Percentiles rank a stretch among this genome's conserved stretches.
These are phyloP conservation scores for Montipora capitata DNA, from an alignment of 92 coral and sea anemone genomes.

Conservation along the genomic window DNA sequence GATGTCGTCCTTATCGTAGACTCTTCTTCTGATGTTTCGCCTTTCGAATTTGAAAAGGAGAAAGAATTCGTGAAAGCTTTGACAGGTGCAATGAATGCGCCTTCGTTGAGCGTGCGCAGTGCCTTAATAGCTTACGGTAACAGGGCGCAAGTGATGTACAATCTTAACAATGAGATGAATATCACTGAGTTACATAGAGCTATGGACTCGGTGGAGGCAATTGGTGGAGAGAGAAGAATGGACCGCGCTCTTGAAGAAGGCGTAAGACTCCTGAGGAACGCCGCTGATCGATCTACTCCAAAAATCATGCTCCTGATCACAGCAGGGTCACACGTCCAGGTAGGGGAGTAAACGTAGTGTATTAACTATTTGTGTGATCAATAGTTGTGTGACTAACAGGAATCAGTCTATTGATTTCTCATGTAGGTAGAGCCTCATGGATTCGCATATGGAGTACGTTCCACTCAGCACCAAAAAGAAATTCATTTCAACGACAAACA, in stretches of 20 bases:
- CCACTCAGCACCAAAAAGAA: too few relatives aligned
- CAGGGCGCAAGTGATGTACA: slow-evolving; percentile 39
- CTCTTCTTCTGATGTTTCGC: slow-evolving; percentile 74
- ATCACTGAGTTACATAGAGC: not conserved
- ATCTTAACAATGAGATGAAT: slow-evolving; percentile 18
- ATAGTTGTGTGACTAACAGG: too few relatives aligned
- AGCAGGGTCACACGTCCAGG: slow-evolving; percentile 71
- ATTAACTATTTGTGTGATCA: too few relatives aligned
- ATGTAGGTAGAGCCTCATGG: too few relatives aligned
- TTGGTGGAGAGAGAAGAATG: slow-evolving; percentile 56
- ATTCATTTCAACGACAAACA: too few relatives aligned
- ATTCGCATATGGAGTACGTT: too few relatives aligned
- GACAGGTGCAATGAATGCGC: slow-evolving; percentile 47
- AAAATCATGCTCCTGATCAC: slow-evolving; percentile 78
- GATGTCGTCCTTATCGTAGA: slow-evolving; percentile 83
- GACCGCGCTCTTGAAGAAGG: slow-evolving; percentile 75
- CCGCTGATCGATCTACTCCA: slow-evolving; percentile 52
- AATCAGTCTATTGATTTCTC: too few relatives aligned
- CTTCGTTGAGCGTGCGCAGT: slow-evolving; percentile 57
- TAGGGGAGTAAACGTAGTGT: not conserved
- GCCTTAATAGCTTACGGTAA: slow-evolving; percentile 71
- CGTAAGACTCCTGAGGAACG: slow-evolving; percentile 25
- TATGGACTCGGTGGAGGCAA: slow-evolving; percentile 37
- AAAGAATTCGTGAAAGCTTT: slow-evolving; percentile 71
- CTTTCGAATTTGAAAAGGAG: slow-evolving; percentile 55